phyloP scores from a whole-genome alignment of 2,888 invertebrate genomes.

The Mythimna loreyi region DNA sequence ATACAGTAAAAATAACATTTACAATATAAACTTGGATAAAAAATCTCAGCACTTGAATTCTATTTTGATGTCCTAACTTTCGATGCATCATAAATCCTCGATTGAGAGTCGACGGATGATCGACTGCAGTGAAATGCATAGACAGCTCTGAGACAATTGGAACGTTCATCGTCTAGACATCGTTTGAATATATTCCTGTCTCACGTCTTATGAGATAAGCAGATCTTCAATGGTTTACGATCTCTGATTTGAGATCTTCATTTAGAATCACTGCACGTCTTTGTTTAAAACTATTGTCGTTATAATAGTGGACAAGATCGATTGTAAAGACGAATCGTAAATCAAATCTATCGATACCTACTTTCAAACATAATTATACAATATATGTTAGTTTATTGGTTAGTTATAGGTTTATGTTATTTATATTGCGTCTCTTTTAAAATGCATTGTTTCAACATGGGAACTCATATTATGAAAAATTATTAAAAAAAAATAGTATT shows the following conservation, averaged over 20 bases:
- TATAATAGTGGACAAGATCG: background rate
- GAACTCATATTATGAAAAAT: too few species aligned
- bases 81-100: constrained; percentile 32
- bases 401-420: too few species aligned
- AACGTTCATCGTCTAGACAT: constrained; percentile 52
- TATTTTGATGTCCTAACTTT: constrained; percentile 15
- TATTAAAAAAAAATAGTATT: too few species aligned
- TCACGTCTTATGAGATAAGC: constrained; percentile 21
- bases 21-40: background rate
- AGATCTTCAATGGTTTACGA: constrained; percentile 5
- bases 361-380: too few species aligned
- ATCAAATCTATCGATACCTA: too few species aligned
- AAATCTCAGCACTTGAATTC: constrained; percentile 4
- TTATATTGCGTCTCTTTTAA: too few species aligned
- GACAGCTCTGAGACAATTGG: constrained; percentile 23
- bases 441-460: too few species aligned
- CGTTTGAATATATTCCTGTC: constrained; percentile 32
- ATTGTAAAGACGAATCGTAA: background rate
- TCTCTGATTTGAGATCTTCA: constrained; percentile 4
- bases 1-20: too few species aligned
- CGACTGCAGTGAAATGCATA: constrained; percentile 39
- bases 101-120: constrained; percentile 27
- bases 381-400: too few species aligned
- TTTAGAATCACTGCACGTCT: background rate
- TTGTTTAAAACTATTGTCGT: background rate